These are phyloP conservation scores for Allacma fusca DNA, from an alignment of 2,888 invertebrate species.

Conservation along the genomic window DNA sequence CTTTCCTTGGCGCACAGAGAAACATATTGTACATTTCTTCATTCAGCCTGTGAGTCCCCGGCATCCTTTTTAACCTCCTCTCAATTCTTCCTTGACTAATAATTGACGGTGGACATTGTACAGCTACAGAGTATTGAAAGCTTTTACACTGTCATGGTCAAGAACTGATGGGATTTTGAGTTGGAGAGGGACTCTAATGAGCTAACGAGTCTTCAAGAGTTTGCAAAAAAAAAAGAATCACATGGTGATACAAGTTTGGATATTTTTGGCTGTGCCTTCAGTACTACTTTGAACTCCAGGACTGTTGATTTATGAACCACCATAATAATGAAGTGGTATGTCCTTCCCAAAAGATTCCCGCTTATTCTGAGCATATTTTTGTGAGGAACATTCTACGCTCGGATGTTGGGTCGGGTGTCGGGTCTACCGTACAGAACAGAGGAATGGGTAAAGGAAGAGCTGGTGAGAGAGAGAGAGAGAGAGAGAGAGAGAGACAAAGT, in stretches of 20 bases:
- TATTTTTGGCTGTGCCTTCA: too few relatives aligned
- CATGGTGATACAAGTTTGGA: too few relatives aligned
- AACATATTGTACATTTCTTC: constrained; percentile 11
- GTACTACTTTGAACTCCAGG: background rate
- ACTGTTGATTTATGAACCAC: background rate
- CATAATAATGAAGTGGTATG: background rate
- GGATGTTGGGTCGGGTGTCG: background rate
- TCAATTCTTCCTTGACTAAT: too few relatives aligned
- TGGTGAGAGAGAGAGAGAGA: constrained; percentile 11
- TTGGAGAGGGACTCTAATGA: too few relatives aligned
- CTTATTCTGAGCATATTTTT: background rate
- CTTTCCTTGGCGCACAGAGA: background rate
- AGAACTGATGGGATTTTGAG: too few relatives aligned
- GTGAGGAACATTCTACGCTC: background rate
- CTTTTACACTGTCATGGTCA: too few relatives aligned
- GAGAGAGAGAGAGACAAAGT: constrained; percentile 43
- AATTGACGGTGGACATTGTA: too few relatives aligned
- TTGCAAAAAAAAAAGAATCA: too few relatives aligned
- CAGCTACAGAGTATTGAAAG: too few relatives aligned
- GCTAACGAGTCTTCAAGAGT: too few relatives aligned
- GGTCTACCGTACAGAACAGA: background rate
- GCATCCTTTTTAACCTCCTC: background rate
- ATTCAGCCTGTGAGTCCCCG: background rate
- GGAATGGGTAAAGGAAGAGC: background rate
- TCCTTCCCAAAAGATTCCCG: background rate